Evolutionary conservation across 2,888 invertebrate species (phyloP).

Genomic region (Andricus quercusramuli): DNA sequence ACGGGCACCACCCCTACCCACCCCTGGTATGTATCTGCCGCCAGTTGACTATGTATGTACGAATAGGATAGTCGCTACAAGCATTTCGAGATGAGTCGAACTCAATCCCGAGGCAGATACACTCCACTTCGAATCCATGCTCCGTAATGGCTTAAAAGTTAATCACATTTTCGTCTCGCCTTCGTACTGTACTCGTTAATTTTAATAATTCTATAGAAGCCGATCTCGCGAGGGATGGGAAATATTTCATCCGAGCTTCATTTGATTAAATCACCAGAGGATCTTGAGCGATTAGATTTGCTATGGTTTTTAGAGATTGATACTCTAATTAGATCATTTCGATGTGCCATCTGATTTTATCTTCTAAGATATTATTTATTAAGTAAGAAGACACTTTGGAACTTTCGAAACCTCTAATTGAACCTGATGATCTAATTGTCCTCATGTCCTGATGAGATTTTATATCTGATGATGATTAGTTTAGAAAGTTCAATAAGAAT

Average conservation of each 20-base stretch:
- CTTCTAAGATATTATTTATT: too few species aligned
- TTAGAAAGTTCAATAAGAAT: conserved; percentile 5
- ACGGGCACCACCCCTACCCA: conserved; percentile 64
- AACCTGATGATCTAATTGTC: too few species aligned
- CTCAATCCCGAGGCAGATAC: conserved; percentile 63
- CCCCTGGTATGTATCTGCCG: conserved; percentile 59
- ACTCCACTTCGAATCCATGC: conserved; percentile 20
- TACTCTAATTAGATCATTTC: background rate
- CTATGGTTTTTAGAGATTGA: background rate
- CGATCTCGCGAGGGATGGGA: conserved; percentile 23
- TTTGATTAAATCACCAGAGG: conserved; percentile 24
- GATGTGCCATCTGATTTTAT: too few species aligned
- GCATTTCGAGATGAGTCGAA: conserved; percentile 76
- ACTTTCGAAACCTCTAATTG: background rate
- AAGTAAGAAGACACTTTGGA: background rate
- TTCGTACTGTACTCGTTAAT: conserved; percentile 35
- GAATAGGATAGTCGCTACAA: conserved; percentile 73
- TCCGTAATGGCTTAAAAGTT: conserved; percentile 27
- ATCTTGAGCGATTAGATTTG: background rate
- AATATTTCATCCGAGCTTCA: conserved; percentile 20
- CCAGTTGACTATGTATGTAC: conserved; percentile 66
- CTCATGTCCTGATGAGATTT: too few species aligned
- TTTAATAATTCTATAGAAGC: conserved; percentile 38
- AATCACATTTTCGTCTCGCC: conserved; percentile 36
- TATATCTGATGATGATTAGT: background rate